Evolutionary conservation across 2,113 vertebrate genomes (phyloP).

Genomic region (Seriola dumerili): DNA sequence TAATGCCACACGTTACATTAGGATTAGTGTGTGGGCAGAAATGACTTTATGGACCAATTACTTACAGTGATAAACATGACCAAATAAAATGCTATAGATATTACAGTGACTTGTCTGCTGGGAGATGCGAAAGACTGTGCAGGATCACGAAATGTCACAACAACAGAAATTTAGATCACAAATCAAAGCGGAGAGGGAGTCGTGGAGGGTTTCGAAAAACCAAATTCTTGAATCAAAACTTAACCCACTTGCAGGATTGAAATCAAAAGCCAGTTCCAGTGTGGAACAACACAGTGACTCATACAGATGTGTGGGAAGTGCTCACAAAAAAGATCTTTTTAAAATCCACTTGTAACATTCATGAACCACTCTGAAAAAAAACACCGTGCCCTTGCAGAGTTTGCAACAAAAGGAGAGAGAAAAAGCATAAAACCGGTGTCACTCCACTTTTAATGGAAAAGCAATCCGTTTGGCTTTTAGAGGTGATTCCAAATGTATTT

Average conservation of each 20-base stretch:
- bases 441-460: slow-evolving; percentile 65
- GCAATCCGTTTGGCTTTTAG: slow-evolving; percentile 63
- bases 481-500: slow-evolving; percentile 66
- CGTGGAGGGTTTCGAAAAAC: slow-evolving; percentile 27
- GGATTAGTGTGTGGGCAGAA: slow-evolving; percentile 15
- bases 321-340: slow-evolving; percentile 39
- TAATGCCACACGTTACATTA: slow-evolving; percentile 7
- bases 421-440: slow-evolving; percentile 57
- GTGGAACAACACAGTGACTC: slow-evolving; percentile 46
- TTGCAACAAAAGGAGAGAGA: slow-evolving; percentile 23
- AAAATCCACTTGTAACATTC: slow-evolving; percentile 43
- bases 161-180: slow-evolving; percentile 14
- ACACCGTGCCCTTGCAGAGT: slow-evolving; percentile 44
- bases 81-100: slow-evolving; percentile 12
- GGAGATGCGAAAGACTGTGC: slow-evolving; percentile 12
- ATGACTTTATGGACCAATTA: background rate
- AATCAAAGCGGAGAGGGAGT: slow-evolving; percentile 22
- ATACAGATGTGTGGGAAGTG: slow-evolving; percentile 41
- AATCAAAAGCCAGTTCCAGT: slow-evolving; percentile 33
- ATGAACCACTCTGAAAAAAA: slow-evolving; percentile 45
- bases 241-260: slow-evolving; percentile 9
- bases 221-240: slow-evolving; percentile 19
- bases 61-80: slow-evolving; percentile 1
- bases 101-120: background rate
- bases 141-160: slow-evolving; percentile 44